Evolutionary conservation across 2,113 vertebrate species (phyloP).

Genomic region (Serinus canaria): DNA sequence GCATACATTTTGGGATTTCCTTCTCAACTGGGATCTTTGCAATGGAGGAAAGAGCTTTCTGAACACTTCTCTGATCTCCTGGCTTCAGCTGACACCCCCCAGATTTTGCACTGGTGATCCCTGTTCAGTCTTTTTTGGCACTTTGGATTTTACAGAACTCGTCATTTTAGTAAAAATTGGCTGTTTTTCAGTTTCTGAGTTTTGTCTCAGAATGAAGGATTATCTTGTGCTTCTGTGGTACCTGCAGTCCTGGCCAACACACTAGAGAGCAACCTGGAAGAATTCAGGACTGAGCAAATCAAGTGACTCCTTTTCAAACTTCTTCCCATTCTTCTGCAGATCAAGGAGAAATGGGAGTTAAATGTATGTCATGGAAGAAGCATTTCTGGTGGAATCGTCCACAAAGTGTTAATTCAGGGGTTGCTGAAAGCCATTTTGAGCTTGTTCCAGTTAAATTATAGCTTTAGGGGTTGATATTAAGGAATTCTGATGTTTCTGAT

Average conservation of each 20-base stretch:
- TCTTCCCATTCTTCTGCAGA: neutral
- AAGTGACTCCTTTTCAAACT: neutral
- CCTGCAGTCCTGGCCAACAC: neutral
- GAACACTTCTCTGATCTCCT: neutral
- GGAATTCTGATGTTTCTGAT: neutral
- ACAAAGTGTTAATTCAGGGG: neutral
- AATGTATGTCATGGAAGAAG: neutral
- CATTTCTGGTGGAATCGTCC: neutral
- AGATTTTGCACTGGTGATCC: neutral
- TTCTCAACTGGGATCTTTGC: neutral
- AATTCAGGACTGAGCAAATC: neutral
- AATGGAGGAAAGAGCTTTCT: neutral
- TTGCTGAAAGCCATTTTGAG: neutral
- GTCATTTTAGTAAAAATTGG: neutral
- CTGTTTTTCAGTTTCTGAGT: neutral
- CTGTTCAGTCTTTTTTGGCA: neutral
- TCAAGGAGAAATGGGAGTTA: neutral
- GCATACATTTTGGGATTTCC: neutral
- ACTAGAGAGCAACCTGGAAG: neutral
- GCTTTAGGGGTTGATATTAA: neutral
- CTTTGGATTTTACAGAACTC: neutral
- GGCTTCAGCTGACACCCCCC: fast-evolving
- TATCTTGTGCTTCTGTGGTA: neutral
- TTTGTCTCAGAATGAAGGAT: neutral
- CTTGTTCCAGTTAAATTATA: neutral